Evolutionary conservation across 2,888 invertebrate species (phyloP).

Genomic region (Agriopis aurantiaria): DNA sequence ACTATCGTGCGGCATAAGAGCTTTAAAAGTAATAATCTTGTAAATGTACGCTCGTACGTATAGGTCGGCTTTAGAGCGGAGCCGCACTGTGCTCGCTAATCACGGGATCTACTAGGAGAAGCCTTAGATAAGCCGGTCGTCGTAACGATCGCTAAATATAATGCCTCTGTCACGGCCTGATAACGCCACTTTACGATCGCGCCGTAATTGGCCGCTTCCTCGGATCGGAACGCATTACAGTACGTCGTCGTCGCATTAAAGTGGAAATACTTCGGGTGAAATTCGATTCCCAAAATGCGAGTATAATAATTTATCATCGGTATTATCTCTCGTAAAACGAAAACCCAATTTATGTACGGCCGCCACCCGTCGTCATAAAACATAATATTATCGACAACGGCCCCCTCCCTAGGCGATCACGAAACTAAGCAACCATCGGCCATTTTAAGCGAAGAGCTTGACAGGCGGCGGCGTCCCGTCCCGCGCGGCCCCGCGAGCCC

Average conservation of each 20-base stretch:
- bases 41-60: slow-evolving; percentile 41
- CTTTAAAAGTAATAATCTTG: slow-evolving; percentile 51
- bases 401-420: slow-evolving; percentile 85
- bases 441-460: slow-evolving; percentile 81
- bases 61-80: slow-evolving; percentile 41
- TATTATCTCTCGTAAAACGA: slow-evolving; percentile 82
- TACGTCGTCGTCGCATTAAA: slow-evolving; percentile 48
- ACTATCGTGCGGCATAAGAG: slow-evolving; percentile 51
- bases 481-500: slow-evolving; percentile 43
- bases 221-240: slow-evolving; percentile 57
- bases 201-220: slow-evolving; percentile 66
- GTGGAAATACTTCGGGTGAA: slow-evolving; percentile 56
- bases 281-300: slow-evolving; percentile 73
- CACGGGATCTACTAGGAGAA: slow-evolving; percentile 56
- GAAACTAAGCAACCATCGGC: slow-evolving; percentile 80
- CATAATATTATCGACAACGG: slow-evolving; percentile 83
- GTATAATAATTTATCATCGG: slow-evolving; percentile 77
- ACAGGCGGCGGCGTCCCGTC: slow-evolving; percentile 63
- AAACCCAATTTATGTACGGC: slow-evolving; percentile 79
- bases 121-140: slow-evolving; percentile 60
- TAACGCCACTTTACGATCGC: slow-evolving; percentile 62
- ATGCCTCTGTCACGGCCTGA: slow-evolving; percentile 73
- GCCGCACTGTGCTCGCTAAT: slow-evolving; percentile 49
- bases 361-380: slow-evolving; percentile 80
- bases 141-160: slow-evolving; percentile 68